Base-by-base conservation (phyloP, 2,888 invertebrate species). In the Pherbina coryleti region DNA sequence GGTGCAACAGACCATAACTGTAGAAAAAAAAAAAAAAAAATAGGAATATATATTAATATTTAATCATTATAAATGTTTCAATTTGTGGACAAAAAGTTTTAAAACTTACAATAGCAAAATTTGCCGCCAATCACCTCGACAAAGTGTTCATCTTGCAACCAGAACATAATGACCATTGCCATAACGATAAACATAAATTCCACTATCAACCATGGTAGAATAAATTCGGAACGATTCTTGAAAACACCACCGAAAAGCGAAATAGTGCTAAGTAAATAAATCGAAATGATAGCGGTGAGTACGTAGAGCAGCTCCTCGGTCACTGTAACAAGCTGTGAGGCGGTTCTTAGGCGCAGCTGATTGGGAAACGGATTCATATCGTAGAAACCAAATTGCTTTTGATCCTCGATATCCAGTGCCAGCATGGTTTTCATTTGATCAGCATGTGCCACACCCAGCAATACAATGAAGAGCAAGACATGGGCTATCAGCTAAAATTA, bases 381-480 rank as follows among this genome's bases (percentile, higher is more conserved):
- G 55, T 89, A 90, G 80, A 87, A 89, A 4, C 88, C 88, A 73
- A 85, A 87, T 53, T 89, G 89, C 80, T 88, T 88, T 77, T 90
- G 89, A 82, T 90, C 90, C 78, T 87, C 81, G 79, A 89, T 89
- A 77, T 90, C 90, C 81, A 88, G 79, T 17, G 86, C 86, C 5
- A 90, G 82, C 80, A 89, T 85, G 14, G 86, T 84, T 72, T 88
- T 87, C 85, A 89, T 89, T 84, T 90, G 87, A 77, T 90, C 89
- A 37, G 89, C 89, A 82, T 90, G 90, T 0, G 89, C 88, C 72
- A 90, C 80, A 11, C 89, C 88, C 77, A 90, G 81, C 5, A 89
- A 79, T 69, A 89, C 88, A 70, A 90, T 82, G 78, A 90, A 90
- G 31, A 90, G 82, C 34, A 88, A 78, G 19, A 89, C 84, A 77